Percentiles rank a stretch among this genome's conserved stretches.
phyloP scores from a whole-genome alignment of 2,113 vertebrate genomes.

The Hoplias malabaricus region DNA sequence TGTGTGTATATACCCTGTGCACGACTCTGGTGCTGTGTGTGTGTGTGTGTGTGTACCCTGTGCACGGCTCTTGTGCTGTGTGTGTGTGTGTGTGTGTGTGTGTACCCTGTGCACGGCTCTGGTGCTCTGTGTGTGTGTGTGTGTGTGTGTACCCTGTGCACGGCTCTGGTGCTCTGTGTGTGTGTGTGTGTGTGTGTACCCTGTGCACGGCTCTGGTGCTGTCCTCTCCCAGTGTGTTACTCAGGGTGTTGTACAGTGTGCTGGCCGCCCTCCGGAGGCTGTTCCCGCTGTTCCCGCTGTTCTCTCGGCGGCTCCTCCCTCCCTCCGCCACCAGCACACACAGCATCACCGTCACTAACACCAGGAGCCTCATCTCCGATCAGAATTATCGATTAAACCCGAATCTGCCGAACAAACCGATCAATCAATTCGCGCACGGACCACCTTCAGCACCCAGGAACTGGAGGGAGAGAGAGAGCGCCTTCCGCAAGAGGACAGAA shows the following conservation, averaged over 20 bases:
- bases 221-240: slow-evolving; percentile 87
- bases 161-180: slow-evolving; percentile 22
- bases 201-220: slow-evolving; percentile 86
- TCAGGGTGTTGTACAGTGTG: slow-evolving; percentile 83
- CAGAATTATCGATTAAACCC: not conserved
- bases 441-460: not conserved
- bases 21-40: too few relatives aligned
- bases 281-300: slow-evolving; percentile 77
- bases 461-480: not conserved
- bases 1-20: too few relatives aligned
- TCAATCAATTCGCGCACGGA: not conserved
- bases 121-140: too few relatives aligned
- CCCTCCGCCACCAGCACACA: slow-evolving; percentile 68
- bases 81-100: too few relatives aligned
- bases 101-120: too few relatives aligned
- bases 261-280: slow-evolving; percentile 79
- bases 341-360: not conserved
- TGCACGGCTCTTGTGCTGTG: too few relatives aligned
- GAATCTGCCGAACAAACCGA: not conserved
- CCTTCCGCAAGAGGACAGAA: not conserved
- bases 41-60: too few relatives aligned
- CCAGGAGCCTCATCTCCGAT: not conserved
- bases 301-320: slow-evolving; percentile 68
- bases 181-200: too few relatives aligned
- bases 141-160: not conserved